Evolutionary conservation across 2,113 vertebrate genomes (phyloP).

Genomic region (Daphoenositta chrysoptera): DNA sequence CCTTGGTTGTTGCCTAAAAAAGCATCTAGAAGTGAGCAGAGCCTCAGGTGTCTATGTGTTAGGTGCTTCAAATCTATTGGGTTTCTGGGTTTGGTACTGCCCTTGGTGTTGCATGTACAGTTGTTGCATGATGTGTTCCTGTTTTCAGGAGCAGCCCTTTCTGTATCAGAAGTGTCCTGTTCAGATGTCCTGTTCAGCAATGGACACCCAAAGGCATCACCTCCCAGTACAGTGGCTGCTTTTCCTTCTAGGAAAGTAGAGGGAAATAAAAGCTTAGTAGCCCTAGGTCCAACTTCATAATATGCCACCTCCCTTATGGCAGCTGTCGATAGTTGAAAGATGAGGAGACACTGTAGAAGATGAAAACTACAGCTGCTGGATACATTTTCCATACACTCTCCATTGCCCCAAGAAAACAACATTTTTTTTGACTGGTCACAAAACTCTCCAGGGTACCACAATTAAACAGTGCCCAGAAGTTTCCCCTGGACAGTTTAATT

Average conservation of each 20-base stretch:
- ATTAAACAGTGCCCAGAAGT: not conserved
- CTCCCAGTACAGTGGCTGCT: not conserved
- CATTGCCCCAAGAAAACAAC: not conserved
- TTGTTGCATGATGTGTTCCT: not conserved
- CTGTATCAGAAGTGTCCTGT: too few relatives aligned
- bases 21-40: not conserved
- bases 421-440: not conserved
- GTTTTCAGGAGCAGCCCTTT: not conserved
- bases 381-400: not conserved
- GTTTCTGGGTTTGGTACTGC: not conserved
- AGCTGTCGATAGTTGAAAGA: not conserved
- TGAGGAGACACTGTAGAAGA: not conserved
- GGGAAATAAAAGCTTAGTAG: not conserved
- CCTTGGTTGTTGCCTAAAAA: not conserved
- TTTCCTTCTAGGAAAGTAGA: not conserved
- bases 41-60: not conserved
- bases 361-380: not conserved
- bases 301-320: not conserved
- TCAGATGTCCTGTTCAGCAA: not conserved
- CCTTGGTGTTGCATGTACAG: accelerated
- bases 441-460: not conserved
- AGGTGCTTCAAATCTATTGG: not conserved
- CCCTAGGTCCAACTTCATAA: not conserved
- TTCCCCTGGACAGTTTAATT: not conserved
- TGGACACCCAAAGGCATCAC: not conserved